Evolutionary conservation across 2,888 invertebrate species (phyloP).

Genomic region (Hetaerina titia): DNA sequence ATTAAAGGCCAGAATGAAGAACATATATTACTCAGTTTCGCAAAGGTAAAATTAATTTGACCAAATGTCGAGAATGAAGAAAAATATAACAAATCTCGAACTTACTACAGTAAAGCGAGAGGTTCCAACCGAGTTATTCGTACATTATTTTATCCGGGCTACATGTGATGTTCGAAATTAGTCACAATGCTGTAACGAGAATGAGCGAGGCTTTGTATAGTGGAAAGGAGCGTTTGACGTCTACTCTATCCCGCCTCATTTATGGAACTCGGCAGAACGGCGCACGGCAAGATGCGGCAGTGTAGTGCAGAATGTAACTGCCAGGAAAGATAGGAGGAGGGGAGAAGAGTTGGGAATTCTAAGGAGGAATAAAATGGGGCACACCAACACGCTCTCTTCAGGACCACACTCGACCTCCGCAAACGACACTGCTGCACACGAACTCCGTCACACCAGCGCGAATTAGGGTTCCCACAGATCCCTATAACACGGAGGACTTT

Average conservation of each 20-base stretch:
- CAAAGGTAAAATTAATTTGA: no score
- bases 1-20: no score
- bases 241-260: background rate
- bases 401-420: conserved; percentile 24
- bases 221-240: background rate
- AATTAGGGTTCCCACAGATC: background rate
- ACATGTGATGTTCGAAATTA: background rate
- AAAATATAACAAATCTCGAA: no score
- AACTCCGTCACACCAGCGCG: background rate
- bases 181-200: background rate
- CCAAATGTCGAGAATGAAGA: no score
- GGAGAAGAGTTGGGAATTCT: background rate
- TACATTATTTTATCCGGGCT: no score
- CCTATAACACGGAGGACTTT: background rate
- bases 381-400: background rate
- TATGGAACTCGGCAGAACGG: background rate
- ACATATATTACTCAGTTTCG: no score
- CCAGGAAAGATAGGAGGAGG: background rate
- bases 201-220: background rate
- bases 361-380: background rate
- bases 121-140: no score
- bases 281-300: background rate
- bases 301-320: background rate
- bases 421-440: background rate
- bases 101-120: no score